phyloP scores from a whole-genome alignment of 2,113 vertebrate genomes.

The Piaya cayana region DNA sequence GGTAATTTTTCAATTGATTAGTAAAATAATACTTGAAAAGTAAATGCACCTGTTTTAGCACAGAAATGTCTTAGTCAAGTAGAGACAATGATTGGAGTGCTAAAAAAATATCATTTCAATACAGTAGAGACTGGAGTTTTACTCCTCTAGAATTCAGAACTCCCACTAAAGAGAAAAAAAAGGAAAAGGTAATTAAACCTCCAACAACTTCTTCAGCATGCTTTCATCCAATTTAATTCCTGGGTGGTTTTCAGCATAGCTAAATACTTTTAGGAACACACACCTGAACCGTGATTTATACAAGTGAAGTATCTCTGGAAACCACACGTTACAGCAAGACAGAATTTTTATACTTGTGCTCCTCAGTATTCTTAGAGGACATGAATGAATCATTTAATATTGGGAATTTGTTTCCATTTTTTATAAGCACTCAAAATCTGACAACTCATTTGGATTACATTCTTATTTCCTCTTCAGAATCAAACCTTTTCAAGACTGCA shows the following conservation, averaged over 20 bases:
- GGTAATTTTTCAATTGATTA: constrained; percentile 97
- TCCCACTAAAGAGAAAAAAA: constrained; percentile 50
- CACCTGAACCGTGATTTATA: background rate
- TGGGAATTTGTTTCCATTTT: background rate
- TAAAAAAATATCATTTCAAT: constrained; percentile 80
- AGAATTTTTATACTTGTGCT: background rate
- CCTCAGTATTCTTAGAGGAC: background rate
- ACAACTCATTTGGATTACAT: background rate
- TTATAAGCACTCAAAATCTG: background rate
- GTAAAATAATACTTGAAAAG: constrained; percentile 94
- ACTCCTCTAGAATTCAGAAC: constrained; percentile 77
- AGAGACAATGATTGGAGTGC: constrained; percentile 83
- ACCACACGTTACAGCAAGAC: background rate
- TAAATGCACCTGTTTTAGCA: constrained; percentile 88
- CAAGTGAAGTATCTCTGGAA: background rate
- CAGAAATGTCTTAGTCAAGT: constrained; percentile 88
- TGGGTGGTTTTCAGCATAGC: constrained; percentile 55
- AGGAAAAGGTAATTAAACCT: constrained; percentile 75
- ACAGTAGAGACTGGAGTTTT: constrained; percentile 72
- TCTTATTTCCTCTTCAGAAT: background rate
- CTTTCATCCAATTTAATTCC: constrained; percentile 68
- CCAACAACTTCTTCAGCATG: constrained; percentile 43
- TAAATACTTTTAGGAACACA: constrained; percentile 27
- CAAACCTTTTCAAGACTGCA: background rate
- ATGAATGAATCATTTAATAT: background rate